Evolutionary conservation across 2,888 invertebrate genomes (phyloP), one percentile per base, ranked within the genome.

Genomic region (Masnerella sp.): DNA sequence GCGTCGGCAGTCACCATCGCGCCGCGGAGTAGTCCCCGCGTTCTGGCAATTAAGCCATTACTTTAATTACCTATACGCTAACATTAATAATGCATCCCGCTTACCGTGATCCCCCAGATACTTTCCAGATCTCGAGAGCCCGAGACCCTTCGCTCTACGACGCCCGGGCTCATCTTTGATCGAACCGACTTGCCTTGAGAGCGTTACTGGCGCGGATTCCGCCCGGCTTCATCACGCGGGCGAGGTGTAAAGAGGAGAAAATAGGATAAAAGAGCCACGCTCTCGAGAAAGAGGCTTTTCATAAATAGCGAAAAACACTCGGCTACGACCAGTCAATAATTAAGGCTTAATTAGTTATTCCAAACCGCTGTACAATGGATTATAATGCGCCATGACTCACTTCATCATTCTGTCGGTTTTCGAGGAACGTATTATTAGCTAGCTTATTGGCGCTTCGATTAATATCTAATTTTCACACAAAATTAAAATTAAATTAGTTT

Each of bases 311-410:
- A 81, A 85, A 82, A 84, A 83, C 83, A 84, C 80, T 78, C 78
- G 81, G 83, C 82, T 83, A 82, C 79, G 80, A 83, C 77, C 80
- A 79, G 80, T 78, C 78, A 83, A 82, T 84, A 84, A 86, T 86
- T 85, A 86, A 87, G 85, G 85, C 85, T 86, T 87, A 86, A 87
- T 86, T 87, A 85, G 85, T 85, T 82, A 84, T 84, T 85, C 85
- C 82, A 84, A 86, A 86, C 82, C 81, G 81, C 64, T 74, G n/a
- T n/a, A n/a, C n/a, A n/a, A n/a, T n/a, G n/a, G n/a, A n/a, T n/a
- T n/a, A n/a, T n/a, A n/a, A n/a, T n/a, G n/a, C n/a, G n/a, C n/a
- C n/a, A n/a, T n/a, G n/a, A n/a, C n/a, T n/a, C n/a, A n/a, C n/a
- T n/a, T n/a, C n/a, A n/a, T n/a, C n/a, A n/a, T n/a, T n/a, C n/a